Evolutionary conservation across 1,140 invertebrate genomes (phyloP).

Genomic region (Sarcophaga bullata): DNA sequence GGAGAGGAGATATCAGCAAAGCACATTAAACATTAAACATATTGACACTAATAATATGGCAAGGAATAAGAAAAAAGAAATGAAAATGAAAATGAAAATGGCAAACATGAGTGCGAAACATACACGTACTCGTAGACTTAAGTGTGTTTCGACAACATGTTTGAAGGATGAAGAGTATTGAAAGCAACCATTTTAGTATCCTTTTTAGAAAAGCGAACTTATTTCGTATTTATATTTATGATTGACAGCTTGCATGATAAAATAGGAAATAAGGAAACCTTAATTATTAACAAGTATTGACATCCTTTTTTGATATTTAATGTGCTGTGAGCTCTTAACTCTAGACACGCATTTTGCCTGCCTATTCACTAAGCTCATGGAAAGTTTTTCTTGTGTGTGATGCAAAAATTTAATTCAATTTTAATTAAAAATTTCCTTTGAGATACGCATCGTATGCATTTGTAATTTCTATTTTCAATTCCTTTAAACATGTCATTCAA

Average conservation of each 20-base stretch:
- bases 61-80: background rate
- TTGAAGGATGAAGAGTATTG: background rate
- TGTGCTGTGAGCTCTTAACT: too few relatives aligned
- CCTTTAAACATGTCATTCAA: too few relatives aligned
- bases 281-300: too few relatives aligned
- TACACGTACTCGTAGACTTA: too few relatives aligned
- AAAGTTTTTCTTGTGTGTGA: too few relatives aligned
- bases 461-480: background rate
- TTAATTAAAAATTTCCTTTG: conserved; percentile 5
- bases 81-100: too few relatives aligned
- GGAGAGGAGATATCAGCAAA: background rate
- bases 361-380: too few relatives aligned
- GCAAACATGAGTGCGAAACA: too few relatives aligned
- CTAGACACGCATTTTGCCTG: too few relatives aligned
- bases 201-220: background rate
- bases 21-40: background rate
- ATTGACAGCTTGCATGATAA: background rate
- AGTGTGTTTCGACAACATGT: too few relatives aligned
- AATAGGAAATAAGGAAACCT: too few relatives aligned
- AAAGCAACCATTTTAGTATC: background rate
- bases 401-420: background rate
- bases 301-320: too few relatives aligned
- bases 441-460: background rate
- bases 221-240: conserved; percentile 14
- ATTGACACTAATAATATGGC: background rate